Evolutionary conservation across 2,113 vertebrate genomes (phyloP), one percentile per base, ranked within the genome.

Genomic region (Neogobius melanostomus): DNA sequence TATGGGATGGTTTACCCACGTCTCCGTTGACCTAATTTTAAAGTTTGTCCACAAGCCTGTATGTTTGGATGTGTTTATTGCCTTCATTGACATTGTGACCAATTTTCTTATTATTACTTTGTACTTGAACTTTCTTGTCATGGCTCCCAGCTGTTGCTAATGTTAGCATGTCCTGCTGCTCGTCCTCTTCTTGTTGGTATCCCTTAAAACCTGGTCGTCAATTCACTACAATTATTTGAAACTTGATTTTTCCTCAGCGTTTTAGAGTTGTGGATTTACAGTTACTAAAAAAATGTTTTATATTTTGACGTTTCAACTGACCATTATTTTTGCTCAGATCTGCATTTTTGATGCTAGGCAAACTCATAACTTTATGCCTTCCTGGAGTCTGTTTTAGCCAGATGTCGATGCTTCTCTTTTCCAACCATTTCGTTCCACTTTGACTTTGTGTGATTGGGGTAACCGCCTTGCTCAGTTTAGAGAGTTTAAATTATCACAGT

Each of bases 51-150:
- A 61, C 16, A 53, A 17, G 42, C n/a, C 7, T 61, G 21, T 10
- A 36, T 57, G 11, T 36, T 1, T 43, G 42, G 61, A 47, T 53
- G 17, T 60, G 51, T 79, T 68, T 71, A 71, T 77, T 47, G 45
- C 63, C 72, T 48, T 63, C 12, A 48, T 0, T 15, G 14, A 49
- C 50, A 60, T 50, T 56, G 64, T 69, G 61, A 69, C 52, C 47
- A 69, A 21, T 47, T 56, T 56, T 14, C 57, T 64, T 76, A 57
- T 64, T 77, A 59, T 79, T 83, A 60, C 43, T 69, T 70, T 87
- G 80, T 89, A 85, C 81, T 87, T 88, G 77, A 85, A 68, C 78
- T 75, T 66, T 65, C 42, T 47, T 75, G 7, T 50, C 16, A 49
- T 64, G 60, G 53, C 44, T 72, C 3, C 28, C 68, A 8, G 57